Percentiles rank a stretch among this genome's conserved stretches.
Evolutionary conservation across 2,888 invertebrate species (phyloP).

Genomic region (Chloromyia formosa): DNA sequence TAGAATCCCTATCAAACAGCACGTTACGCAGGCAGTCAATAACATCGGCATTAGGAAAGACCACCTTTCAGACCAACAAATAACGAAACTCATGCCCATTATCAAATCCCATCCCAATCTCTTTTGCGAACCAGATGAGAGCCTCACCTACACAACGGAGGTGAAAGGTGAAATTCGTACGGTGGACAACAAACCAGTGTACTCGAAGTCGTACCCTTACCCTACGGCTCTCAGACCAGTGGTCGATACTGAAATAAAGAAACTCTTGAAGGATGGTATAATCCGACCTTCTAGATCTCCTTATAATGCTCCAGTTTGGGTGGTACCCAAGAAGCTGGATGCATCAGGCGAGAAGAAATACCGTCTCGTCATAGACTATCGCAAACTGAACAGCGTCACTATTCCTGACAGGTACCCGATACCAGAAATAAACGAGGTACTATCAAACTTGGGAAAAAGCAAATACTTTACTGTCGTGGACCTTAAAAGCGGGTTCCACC

Average conservation of each 20-base stretch:
- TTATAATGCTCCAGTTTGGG: too few relatives aligned
- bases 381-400: too few relatives aligned
- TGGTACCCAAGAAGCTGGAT: too few relatives aligned
- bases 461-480: not conserved
- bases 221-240: not conserved
- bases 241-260: not conserved
- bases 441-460: not conserved
- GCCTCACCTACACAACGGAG: not conserved
- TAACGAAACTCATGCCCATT: too few relatives aligned
- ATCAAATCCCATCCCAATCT: too few relatives aligned
- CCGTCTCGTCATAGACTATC: too few relatives aligned
- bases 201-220: not conserved
- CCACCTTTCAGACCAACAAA: not conserved
- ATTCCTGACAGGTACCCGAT: not conserved
- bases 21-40: not conserved
- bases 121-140: not conserved
- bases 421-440: conserved; percentile 15
- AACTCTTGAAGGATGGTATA: not conserved
- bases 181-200: not conserved
- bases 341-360: too few relatives aligned
- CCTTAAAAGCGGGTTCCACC: not conserved
- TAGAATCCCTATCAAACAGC: not conserved
- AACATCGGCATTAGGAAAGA: not conserved
- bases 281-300: too few relatives aligned
- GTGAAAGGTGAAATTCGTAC: not conserved